Base-by-base conservation (phyloP, 2,888 invertebrate species). In the Melipona bicolor region DNA sequence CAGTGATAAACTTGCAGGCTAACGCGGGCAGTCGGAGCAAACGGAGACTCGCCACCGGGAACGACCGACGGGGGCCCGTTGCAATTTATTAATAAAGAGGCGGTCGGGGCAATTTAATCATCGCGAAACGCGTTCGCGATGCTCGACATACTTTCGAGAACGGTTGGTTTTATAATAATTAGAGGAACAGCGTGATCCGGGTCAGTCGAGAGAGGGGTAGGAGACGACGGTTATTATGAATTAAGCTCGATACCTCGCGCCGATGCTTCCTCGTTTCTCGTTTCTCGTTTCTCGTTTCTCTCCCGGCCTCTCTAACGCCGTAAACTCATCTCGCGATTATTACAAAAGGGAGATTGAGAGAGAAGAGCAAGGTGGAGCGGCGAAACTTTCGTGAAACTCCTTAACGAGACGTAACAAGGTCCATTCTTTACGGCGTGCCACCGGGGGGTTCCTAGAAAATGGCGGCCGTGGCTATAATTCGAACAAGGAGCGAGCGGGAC, bases 341-440 rank as follows among this genome's bases (percentile, higher is more conserved):
- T 91, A 91, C 90, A 88, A 90, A 88, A 90, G 85, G 77, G 82
- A 85, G 86, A 85, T 87, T 83, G 85, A 84, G 88, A 84, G 88
- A 83, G 82, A 83, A 75, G 76, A 78, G 79, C 77, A 70, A 73
- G 83, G 79, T 64, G 61, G 81, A 83, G 71, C 43, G 43, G 82
- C 84, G 81, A 89, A 90, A 87, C 87, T 91, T 91, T 79, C 83
- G 81, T 74, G 86, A 89, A 91, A 91, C 90, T 91, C 87, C 91
- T 90, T 91, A 91, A 91, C 90, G 91, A 91, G 91, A 90, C 87
- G 87, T 88, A 91, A 91, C 90, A 91, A 88, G 88, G 85, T 89
- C 85, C 87, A 88, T 91, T 91, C 87, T 89, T 91, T 90, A 90
- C 79, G 79, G 81, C 71, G 84, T 82, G 80, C 85, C 79, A 77